These are phyloP conservation scores for Proisotoma minuta DNA, from an alignment of 2,888 invertebrate genomes.

Conservation along the genomic window DNA sequence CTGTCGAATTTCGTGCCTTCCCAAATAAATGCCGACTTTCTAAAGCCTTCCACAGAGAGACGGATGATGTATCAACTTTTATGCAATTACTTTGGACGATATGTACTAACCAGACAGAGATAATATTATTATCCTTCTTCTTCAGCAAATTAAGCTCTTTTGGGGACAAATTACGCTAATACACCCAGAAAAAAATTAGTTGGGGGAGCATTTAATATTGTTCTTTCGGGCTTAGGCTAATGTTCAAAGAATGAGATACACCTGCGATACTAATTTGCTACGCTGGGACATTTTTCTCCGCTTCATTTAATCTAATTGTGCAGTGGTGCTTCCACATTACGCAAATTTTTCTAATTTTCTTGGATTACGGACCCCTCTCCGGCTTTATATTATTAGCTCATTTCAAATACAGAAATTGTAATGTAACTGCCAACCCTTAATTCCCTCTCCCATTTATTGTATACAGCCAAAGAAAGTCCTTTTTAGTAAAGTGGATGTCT, in stretches of 20 bases:
- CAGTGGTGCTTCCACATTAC: background rate
- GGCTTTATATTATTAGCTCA: background rate
- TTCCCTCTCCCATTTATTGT: constrained; percentile 1
- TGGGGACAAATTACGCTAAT: constrained; percentile 23
- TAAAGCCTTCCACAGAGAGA: background rate
- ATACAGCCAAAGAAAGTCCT: background rate
- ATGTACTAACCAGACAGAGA: constrained; percentile 1
- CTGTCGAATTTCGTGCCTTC: constrained; percentile 47
- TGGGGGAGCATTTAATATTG: constrained; percentile 12
- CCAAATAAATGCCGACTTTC: constrained; percentile 38
- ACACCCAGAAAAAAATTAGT: constrained; percentile 6
- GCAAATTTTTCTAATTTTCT: constrained; percentile 14
- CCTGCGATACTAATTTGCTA: constrained; percentile 26
- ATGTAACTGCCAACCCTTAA: background rate
- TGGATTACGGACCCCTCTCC: constrained; percentile 1
- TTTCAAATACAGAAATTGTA: constrained; percentile 1
- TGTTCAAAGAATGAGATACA: constrained; percentile 28
- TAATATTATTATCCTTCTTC: constrained; percentile 17
- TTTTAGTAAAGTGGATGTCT: no score
- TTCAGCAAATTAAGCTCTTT: constrained; percentile 27
- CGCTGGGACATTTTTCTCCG: background rate
- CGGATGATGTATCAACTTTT: constrained; percentile 7
- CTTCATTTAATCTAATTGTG: constrained; percentile 11
- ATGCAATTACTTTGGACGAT: background rate
- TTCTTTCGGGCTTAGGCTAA: constrained; percentile 14